phyloP scores from a whole-genome alignment of 2,888 invertebrate species.

The Acleris literana region DNA sequence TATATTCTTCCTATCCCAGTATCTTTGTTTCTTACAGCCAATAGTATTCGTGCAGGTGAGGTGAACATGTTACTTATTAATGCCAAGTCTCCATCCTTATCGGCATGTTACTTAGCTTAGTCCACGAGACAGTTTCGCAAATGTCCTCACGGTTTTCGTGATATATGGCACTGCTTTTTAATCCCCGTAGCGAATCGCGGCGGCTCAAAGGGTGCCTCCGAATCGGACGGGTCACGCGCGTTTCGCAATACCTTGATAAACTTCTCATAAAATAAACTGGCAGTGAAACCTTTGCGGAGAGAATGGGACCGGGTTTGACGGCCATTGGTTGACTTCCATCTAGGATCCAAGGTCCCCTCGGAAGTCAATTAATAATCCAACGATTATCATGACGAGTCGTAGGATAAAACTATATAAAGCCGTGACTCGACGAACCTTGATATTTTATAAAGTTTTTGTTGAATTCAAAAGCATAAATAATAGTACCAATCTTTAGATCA shows the following conservation, averaged over 20 bases:
- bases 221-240: constrained; percentile 50
- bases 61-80: background rate
- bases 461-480: constrained; percentile 6
- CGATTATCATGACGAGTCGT: constrained; percentile 25
- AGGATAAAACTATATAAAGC: constrained; percentile 13
- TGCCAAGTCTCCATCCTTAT: constrained; percentile 14
- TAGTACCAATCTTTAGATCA: constrained; percentile 5
- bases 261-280: constrained; percentile 50
- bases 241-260: constrained; percentile 44
- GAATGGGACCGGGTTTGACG: constrained; percentile 17
- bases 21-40: no score
- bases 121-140: constrained; percentile 35
- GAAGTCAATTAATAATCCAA: constrained; percentile 29
- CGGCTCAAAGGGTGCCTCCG: constrained; percentile 53
- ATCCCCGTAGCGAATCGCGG: constrained; percentile 59
- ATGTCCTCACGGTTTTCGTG: constrained; percentile 39
- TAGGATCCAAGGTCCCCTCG: constrained; percentile 22
- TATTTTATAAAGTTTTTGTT: constrained; percentile 22
- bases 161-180: constrained; percentile 45
- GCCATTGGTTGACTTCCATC: constrained; percentile 23
- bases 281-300: constrained; percentile 46
- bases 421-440: constrained; percentile 29
- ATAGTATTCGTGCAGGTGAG: background rate
- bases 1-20: no score
- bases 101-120: constrained; percentile 26